Percentiles rank a stretch among this genome's conserved stretches.
Conservation (phyloP, 2,797 vertebrate genomes). For the Siniperca scherzeri region DNA sequence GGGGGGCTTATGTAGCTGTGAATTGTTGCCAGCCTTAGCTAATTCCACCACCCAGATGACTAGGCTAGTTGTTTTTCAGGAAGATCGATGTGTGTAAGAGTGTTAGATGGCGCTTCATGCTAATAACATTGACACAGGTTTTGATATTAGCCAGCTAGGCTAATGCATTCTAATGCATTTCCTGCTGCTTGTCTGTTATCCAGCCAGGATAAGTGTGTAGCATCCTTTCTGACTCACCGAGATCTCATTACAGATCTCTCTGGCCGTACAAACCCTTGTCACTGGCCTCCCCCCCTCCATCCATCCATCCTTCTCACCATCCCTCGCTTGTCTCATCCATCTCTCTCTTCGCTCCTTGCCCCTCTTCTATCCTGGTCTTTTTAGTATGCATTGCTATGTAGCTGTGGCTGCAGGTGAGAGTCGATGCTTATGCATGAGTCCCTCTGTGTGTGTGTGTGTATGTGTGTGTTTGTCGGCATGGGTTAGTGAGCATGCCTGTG, state of each 20-base stretch:
- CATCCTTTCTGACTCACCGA: constrained; percentile 71
- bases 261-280: constrained; percentile 51
- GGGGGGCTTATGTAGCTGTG: constrained; percentile 63
- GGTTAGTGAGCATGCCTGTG: constrained; percentile 25
- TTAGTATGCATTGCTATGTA: constrained; percentile 77
- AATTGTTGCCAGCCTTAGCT: constrained; percentile 55
- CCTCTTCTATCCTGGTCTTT: constrained; percentile 58
- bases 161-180: constrained; percentile 70
- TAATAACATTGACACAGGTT: constrained; percentile 59
- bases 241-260: constrained; percentile 81
- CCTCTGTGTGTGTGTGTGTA: constrained; percentile 22
- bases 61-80: constrained; percentile 34
- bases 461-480: constrained; percentile 12
- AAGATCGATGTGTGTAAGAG: constrained; percentile 50
- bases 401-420: constrained; percentile 69
- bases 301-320: constrained; percentile 69
- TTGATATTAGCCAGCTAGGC: constrained; percentile 67
- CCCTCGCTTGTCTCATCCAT: constrained; percentile 67
- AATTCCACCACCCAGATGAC: constrained; percentile 50
- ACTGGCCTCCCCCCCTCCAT: constrained; percentile 24
- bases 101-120: constrained; percentile 44
- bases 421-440: constrained; percentile 65
- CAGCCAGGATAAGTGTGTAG: constrained; percentile 55
- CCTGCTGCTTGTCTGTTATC: constrained; percentile 40
- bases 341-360: constrained; percentile 52